phyloP scores from a whole-genome alignment of 2,797 vertebrate species.

The Pempheris klunzingeri region DNA sequence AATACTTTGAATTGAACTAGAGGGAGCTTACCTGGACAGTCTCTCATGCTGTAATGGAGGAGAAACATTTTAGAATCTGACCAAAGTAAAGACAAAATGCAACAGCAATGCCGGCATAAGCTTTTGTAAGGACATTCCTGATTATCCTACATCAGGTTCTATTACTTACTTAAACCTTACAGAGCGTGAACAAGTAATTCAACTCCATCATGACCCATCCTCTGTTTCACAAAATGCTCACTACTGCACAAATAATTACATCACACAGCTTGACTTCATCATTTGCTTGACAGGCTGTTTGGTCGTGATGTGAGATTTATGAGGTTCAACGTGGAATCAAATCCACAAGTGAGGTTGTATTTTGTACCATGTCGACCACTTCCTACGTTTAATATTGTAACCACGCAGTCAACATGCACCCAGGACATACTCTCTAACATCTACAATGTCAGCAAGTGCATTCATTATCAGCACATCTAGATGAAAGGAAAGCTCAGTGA shows the following conservation, averaged over 20 bases:
- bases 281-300: constrained; percentile 37
- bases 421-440: not conserved
- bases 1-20: constrained; percentile 17
- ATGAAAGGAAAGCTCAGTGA: constrained; percentile 1
- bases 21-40: constrained; percentile 87
- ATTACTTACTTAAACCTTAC: constrained; percentile 8
- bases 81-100: not conserved
- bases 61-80: constrained; percentile 45
- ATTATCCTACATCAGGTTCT: not conserved
- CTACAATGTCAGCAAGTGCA: not conserved
- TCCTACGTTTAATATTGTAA: constrained; percentile 1
- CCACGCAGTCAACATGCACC: not conserved
- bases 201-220: not conserved
- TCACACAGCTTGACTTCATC: constrained; percentile 26
- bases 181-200: constrained; percentile 27
- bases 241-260: constrained; percentile 28
- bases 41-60: constrained; percentile 88
- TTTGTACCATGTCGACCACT: constrained; percentile 16
- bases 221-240: constrained; percentile 30
- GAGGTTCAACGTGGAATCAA: not conserved
- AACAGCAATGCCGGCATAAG: not conserved
- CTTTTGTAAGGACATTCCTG: not conserved
- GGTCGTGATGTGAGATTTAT: constrained; percentile 16
- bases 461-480: constrained; percentile 9
- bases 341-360: constrained; percentile 8